Conservation (phyloP, 2,797 vertebrate species). For the Platyrinchus mystaceus region DNA sequence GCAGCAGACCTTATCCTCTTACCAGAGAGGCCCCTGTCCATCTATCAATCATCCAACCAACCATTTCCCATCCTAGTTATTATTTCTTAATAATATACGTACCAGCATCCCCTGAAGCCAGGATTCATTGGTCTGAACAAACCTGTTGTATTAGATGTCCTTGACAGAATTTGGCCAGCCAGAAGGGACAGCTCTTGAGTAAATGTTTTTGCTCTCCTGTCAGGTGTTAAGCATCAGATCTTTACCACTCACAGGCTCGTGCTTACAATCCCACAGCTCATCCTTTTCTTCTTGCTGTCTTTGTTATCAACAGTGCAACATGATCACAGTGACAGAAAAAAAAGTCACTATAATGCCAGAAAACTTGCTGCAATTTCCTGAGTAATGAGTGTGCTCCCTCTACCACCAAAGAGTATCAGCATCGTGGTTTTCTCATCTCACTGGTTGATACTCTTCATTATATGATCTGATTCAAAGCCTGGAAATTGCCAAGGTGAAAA, state of each 20-base stretch:
- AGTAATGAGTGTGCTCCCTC: not conserved
- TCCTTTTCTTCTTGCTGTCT: not conserved
- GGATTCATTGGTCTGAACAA: not conserved
- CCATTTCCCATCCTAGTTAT: not conserved
- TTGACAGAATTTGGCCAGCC: not conserved
- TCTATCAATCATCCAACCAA: not conserved
- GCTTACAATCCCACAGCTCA: not conserved
- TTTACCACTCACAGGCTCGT: not conserved
- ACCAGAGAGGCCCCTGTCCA: not conserved
- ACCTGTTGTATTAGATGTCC: not conserved
- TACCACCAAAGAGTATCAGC: not conserved
- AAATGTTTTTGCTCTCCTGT: not conserved
- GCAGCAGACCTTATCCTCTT: not conserved
- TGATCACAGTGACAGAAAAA: not conserved
- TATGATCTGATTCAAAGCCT: not conserved
- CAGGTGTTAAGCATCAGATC: not conserved
- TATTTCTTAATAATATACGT: not conserved
- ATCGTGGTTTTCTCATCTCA: not conserved
- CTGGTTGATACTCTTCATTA: not conserved
- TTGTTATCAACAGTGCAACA: not conserved
- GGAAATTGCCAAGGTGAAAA: not conserved
- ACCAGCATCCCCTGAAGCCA: not conserved
- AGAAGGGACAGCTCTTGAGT: not conserved
- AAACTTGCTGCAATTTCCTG: not conserved
- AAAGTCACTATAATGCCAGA: not conserved